Conservation (phyloP, 23 tunicate species). For the Halocynthia roretzi region DNA sequence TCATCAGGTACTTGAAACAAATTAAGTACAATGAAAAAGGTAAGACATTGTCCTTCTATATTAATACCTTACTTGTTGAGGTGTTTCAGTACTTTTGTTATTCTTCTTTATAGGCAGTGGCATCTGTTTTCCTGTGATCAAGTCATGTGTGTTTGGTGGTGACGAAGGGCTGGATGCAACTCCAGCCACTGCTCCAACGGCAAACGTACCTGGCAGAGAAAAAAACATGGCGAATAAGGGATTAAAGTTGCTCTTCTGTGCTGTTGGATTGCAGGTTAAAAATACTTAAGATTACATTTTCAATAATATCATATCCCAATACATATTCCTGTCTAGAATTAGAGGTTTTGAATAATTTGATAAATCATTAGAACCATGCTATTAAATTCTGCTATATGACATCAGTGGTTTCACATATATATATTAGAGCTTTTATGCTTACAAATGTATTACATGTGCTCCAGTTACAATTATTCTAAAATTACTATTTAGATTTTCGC, state of each 20-base stretch:
- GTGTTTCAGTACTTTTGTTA: background rate
- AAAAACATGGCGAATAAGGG: conserved; percentile 10
- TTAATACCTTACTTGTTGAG: background rate
- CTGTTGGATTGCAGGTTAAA: conserved; percentile 69
- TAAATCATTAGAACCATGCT: background rate
- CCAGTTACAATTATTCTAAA: background rate
- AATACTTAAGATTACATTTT: no score
- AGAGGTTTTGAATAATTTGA: background rate
- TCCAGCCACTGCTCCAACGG: background rate
- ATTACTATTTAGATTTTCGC: no score
- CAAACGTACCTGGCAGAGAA: background rate
- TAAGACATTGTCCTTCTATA: conserved; percentile 7
- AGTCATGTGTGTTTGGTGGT: conserved; percentile 48
- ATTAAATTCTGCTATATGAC: background rate
- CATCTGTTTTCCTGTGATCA: conserved; percentile 34
- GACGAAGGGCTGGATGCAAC: conserved; percentile 11
- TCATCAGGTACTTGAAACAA: conserved; percentile 42
- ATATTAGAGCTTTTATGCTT: no score
- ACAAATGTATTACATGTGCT: no score
- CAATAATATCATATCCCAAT: no score
- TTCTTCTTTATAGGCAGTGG: conserved; percentile 41
- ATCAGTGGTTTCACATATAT: background rate
- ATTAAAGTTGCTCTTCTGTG: conserved; percentile 40
- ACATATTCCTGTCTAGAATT: no score
- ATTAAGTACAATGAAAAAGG: conserved; percentile 82